These are phyloP conservation scores for Cylindroiulus punctatus DNA, from an alignment of 2,888 invertebrate species.

Conservation along the genomic window DNA sequence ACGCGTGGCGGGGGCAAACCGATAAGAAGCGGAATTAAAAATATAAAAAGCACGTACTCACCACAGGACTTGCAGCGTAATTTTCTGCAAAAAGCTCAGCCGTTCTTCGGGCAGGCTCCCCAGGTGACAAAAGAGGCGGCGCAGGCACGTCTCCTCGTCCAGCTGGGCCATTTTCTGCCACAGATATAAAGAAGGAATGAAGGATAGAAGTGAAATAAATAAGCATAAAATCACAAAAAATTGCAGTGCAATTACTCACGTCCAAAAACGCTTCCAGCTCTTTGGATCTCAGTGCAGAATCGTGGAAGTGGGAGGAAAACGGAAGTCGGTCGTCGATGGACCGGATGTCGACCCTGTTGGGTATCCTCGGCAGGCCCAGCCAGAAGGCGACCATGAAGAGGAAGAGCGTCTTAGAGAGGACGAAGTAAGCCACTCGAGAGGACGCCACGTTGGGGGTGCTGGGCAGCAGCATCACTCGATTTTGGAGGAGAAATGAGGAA, in stretches of 20 bases:
- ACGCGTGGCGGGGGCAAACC: too few relatives aligned
- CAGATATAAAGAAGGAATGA: too few relatives aligned
- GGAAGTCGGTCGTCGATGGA: not conserved
- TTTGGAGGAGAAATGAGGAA: not conserved
- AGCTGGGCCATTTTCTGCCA: not conserved
- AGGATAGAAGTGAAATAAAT: not conserved
- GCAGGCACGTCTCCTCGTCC: not conserved
- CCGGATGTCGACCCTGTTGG: not conserved
- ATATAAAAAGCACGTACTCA: not conserved
- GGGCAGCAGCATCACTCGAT: not conserved
- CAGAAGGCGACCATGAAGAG: not conserved
- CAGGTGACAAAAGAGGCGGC: slow-evolving; percentile 10
- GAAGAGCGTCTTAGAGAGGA: not conserved
- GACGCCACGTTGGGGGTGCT: not conserved
- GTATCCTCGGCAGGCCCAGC: slow-evolving; percentile 12
- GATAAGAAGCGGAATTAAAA: too few relatives aligned
- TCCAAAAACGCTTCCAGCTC: slow-evolving; percentile 8
- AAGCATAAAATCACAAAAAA: not conserved
- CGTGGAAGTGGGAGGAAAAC: not conserved
- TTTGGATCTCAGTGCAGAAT: not conserved
- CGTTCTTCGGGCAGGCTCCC: slow-evolving; percentile 29
- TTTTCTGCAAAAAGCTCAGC: not conserved
- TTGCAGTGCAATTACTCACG: not conserved
- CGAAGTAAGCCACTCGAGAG: not conserved
- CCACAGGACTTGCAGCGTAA: not conserved